Percentiles rank a stretch among this genome's conserved stretches.
phyloP scores from a whole-genome alignment of 2,888 invertebrate genomes.

The Conistra vaccinii region DNA sequence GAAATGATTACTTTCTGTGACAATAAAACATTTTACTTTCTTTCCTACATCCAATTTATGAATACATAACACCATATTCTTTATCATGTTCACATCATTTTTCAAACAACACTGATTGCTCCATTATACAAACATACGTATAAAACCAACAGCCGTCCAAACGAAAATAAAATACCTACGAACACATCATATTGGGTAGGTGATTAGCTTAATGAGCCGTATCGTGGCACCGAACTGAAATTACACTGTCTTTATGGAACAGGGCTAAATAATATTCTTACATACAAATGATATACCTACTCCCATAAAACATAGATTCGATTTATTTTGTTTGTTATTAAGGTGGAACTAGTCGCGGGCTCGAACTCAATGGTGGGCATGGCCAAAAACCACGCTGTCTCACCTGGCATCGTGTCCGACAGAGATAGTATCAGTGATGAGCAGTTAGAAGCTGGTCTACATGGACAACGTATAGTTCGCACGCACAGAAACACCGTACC shows the following conservation, averaged over 20 bases:
- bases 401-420: too few species aligned
- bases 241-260: slow-evolving; percentile 24
- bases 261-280: slow-evolving; percentile 15
- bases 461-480: too few species aligned
- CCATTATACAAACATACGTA: slow-evolving; percentile 12
- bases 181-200: slow-evolving; percentile 38
- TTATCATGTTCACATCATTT: background rate
- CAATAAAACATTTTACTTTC: too few species aligned
- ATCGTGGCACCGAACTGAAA: slow-evolving; percentile 33
- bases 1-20: too few species aligned
- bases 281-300: slow-evolving; percentile 11
- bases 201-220: slow-evolving; percentile 57
- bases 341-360: too few species aligned
- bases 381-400: too few species aligned
- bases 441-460: too few species aligned
- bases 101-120: slow-evolving; percentile 2
- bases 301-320: background rate
- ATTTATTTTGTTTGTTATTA: slow-evolving; percentile 19
- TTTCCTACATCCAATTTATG: background rate
- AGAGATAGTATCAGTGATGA: too few species aligned
- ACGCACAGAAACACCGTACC: too few species aligned
- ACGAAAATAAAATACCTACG: slow-evolving; percentile 29
- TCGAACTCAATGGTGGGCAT: too few species aligned
- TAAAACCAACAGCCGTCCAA: background rate
- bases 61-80: background rate